phyloP scores from a whole-genome alignment of 1,140 invertebrate species.

The Thaumetopoea pityocampa region DNA sequence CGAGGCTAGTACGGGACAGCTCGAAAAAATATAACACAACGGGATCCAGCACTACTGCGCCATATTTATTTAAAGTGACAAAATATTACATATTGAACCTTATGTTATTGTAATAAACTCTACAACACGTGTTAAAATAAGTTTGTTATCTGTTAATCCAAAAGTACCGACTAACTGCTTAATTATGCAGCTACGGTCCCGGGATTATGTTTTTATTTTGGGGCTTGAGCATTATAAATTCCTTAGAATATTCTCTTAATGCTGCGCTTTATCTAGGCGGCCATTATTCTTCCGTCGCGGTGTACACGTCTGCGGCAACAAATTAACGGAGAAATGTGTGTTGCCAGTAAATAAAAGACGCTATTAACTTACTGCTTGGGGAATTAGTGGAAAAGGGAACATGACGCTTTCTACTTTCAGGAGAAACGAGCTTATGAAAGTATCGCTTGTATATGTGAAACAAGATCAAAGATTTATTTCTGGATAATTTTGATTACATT shows the following conservation, averaged over 20 bases:
- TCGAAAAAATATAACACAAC: constrained; percentile 24
- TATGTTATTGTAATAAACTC: constrained; percentile 5
- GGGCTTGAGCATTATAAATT: constrained; percentile 41
- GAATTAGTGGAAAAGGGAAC: no score
- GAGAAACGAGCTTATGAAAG: no score
- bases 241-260: constrained; percentile 37
- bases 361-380: no score
- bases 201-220: constrained; percentile 50
- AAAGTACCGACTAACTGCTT: constrained; percentile 40
- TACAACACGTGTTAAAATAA: not conserved
- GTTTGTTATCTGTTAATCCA: constrained; percentile 27
- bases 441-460: no score
- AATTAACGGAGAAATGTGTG: constrained; percentile 9
- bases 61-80: not conserved
- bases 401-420: no score
- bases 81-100: constrained; percentile 6
- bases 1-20: constrained; percentile 1
- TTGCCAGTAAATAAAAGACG: constrained; percentile 1
- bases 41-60: constrained; percentile 12
- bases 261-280: constrained; percentile 25
- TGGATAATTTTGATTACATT: no score
- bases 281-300: constrained; percentile 19
- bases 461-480: no score
- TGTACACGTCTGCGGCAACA: constrained; percentile 4
- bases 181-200: constrained; percentile 38